phyloP scores from a whole-genome alignment of 1,140 invertebrate genomes.

The Meteorus sp. region DNA sequence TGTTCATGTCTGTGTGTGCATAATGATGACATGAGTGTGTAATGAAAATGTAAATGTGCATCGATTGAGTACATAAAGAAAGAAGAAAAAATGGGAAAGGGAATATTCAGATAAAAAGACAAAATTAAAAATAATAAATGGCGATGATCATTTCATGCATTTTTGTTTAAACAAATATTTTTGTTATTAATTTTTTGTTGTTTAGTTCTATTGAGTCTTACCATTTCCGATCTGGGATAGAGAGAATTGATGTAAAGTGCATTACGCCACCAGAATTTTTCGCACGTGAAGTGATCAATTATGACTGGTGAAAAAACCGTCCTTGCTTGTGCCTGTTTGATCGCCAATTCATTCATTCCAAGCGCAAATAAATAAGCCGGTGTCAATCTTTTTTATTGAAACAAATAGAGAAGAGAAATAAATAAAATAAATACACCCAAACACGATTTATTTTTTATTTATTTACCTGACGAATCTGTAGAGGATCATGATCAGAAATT shows the following conservation, averaged over 20 bases:
- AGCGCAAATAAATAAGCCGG: conserved; percentile 81
- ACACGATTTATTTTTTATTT: neutral
- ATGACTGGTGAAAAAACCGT: conserved; percentile 77
- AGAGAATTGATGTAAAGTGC: conserved; percentile 80
- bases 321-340: conserved; percentile 63
- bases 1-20: no score
- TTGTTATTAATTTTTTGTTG: no score
- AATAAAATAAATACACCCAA: no score
- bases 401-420: neutral
- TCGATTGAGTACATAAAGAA: no score
- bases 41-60: no score
- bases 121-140: no score
- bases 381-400: conserved; percentile 68
- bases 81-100: no score
- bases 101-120: no score
- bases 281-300: conserved; percentile 74
- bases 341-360: conserved; percentile 70
- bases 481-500: conserved; percentile 64
- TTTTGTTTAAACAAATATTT: no score
- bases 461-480: conserved; percentile 68
- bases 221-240: conserved; percentile 75
- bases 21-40: no score
- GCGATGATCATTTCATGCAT: no score
- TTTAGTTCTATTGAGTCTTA: conserved; percentile 39
- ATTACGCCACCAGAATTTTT: conserved; percentile 82